phyloP scores from a whole-genome alignment of 1,140 invertebrate genomes.

The Euura lappo region DNA sequence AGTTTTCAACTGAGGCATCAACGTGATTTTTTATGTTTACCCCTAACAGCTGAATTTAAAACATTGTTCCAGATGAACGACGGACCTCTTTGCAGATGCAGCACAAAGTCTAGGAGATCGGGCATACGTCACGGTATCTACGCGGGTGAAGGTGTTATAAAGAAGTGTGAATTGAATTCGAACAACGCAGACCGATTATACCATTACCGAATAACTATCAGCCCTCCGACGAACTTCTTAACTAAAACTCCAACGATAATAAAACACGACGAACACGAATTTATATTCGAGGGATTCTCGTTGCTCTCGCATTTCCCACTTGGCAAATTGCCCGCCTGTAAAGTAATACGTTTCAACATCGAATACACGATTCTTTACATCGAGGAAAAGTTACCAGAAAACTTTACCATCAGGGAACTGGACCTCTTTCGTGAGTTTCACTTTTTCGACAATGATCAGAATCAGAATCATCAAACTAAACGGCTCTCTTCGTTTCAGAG shows the following conservation, averaged over 20 bases:
- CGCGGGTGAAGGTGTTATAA: conserved; percentile 82
- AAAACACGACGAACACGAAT: conserved; percentile 91
- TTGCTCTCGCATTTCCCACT: conserved; percentile 93
- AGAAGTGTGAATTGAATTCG: conserved; percentile 75
- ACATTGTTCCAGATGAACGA: conserved; percentile 81
- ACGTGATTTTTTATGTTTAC: no score
- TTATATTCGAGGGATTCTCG: conserved; percentile 98
- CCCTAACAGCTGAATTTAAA: no score
- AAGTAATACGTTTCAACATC: conserved; percentile 95
- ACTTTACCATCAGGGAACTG: conserved; percentile 92
- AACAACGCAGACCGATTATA: conserved; percentile 89
- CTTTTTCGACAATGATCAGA: no score
- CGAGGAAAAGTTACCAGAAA: conserved; percentile 89
- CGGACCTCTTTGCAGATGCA: conserved; percentile 94
- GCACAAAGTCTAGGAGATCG: conserved; percentile 83
- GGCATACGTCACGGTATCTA: conserved; percentile 97
- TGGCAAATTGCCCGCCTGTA: conserved; percentile 85
- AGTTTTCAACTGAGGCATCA: no score
- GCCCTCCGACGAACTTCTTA: conserved; percentile 80
- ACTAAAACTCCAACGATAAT: conserved; percentile 94
- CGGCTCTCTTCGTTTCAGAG: conserved; percentile 63
- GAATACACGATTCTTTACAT: conserved; percentile 95
- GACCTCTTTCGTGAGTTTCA: conserved; percentile 82
- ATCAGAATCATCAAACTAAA: not conserved
- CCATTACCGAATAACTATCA: conserved; percentile 89